Evolutionary conservation across 2,113 vertebrate genomes (phyloP), one percentile per base, ranked within the genome.

Genomic region (Serinus canaria): DNA sequence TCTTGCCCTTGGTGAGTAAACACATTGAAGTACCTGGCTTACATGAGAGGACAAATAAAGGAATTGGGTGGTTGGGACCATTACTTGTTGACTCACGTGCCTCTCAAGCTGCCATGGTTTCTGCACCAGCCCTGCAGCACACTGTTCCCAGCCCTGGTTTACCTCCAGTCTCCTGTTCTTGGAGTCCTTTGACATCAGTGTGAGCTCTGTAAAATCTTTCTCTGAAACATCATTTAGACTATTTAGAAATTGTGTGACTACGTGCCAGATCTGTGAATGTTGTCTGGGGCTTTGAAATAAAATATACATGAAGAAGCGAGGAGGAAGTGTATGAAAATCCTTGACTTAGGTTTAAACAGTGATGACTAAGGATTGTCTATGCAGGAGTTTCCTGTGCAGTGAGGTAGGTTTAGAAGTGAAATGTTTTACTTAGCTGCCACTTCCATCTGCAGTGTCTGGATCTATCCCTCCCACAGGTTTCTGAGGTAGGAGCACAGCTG

Each of bases 351-450:
- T 87, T 95, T 92, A 70, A 94, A 86, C 55, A 50, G 21, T 44
- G n/a, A 92, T 94, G 92, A 89, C 73, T 96, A 78, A 89, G 47
- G 52, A 46, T 35, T 90, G 85, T 92, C 70, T 87, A 4, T 3
- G 28, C 83, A 55, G 66, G 62, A 68, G 43, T 69, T 90, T 67
- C 62, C 85, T 85, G 60, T 49, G 52, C 3, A 6, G 13, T 0
- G 49, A 93, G 79, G 86, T 10, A 76, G 70, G 63, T 76, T 93
- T 81, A 33, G 63, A 73, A 92, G 46, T 5, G 59, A 81, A 90
- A 15, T 41, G 75, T 43, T 93, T 91, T 82, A 20, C 69, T 87
- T 50, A 66, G 88, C 77, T 89, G 62, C 73, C 15, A 13, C 27
- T 94, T 75, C 82, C 66, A 37, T 81, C 78, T 79, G 74, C 39